A percentile compares a stretch with the other conserved stretches of the same genome.
Evolutionary conservation across 2,113 vertebrate genomes (phyloP).

Genomic region (Arothron firmamentum): DNA sequence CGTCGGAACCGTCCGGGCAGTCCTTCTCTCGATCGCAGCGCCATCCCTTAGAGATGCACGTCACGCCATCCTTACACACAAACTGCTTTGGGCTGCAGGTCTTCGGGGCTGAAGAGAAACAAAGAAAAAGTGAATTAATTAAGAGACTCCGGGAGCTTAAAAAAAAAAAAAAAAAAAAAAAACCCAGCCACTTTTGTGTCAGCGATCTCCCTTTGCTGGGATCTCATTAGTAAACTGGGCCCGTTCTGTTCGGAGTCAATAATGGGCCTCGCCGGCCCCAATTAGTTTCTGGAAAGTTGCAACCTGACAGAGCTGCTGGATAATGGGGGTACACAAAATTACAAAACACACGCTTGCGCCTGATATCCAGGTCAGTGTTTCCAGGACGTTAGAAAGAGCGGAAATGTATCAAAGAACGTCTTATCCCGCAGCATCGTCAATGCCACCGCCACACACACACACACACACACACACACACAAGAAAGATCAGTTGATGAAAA

Average conservation of each 20-base stretch:
- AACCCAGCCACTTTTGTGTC: conserved; percentile 25
- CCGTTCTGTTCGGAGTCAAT: conserved; percentile 48
- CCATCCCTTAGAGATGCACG: conserved; percentile 98
- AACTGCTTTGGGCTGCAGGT: conserved; percentile 98
- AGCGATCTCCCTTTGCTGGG: conserved; percentile 41
- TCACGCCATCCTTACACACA: conserved; percentile 94
- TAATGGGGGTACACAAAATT: conserved; percentile 12
- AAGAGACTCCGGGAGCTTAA: conserved; percentile 4
- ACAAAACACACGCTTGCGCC: conserved; percentile 19
- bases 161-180: conserved; percentile 3
- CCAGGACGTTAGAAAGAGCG: conserved; percentile 26
- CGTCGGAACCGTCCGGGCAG: conserved; percentile 95
- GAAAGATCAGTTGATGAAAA: conserved; percentile 21
- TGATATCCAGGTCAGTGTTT: conserved; percentile 64
- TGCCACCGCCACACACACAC: conserved; percentile 5
- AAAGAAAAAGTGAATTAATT: conserved; percentile 27
- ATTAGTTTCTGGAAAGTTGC: conserved; percentile 44
- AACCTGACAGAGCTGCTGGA: conserved; percentile 17
- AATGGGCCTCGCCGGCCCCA: conserved; percentile 37
- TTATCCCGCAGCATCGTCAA: conserved; percentile 49
- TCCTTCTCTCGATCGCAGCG: conserved; percentile 96
- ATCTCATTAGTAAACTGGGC: conserved; percentile 51
- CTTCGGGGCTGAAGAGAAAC: conserved; percentile 80
- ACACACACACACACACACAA: conserved; percentile 20
- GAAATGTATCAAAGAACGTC: conserved; percentile 58